phyloP scores from a whole-genome alignment of 2,888 invertebrate species.

The Latrodectus elegans region DNA sequence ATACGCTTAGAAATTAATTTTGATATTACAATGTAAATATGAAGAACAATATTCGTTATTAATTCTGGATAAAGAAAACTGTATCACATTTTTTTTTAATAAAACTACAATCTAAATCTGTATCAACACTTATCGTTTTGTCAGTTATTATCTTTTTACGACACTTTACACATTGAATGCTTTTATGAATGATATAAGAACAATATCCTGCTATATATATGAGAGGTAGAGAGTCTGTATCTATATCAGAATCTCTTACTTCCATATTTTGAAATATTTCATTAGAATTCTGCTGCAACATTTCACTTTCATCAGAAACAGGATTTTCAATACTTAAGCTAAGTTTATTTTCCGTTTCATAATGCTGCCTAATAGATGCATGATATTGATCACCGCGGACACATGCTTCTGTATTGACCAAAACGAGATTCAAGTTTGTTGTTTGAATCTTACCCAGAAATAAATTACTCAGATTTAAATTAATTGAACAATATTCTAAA shows the following conservation, averaged over 20 bases:
- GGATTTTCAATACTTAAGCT: background rate
- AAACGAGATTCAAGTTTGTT: slow-evolving; percentile 21
- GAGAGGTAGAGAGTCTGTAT: background rate
- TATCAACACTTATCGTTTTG: background rate
- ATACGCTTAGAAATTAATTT: background rate
- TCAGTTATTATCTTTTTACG: background rate
- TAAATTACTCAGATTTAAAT: background rate
- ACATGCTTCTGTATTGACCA: slow-evolving; percentile 25
- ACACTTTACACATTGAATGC: background rate
- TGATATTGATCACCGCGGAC: slow-evolving; percentile 2
- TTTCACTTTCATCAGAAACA: background rate
- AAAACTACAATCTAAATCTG: no score
- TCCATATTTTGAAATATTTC: background rate
- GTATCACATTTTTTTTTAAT: background rate
- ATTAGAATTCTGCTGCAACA: background rate
- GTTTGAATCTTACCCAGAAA: slow-evolving; percentile 4
- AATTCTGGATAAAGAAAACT: background rate
- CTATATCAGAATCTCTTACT: background rate
- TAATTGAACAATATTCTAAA: background rate
- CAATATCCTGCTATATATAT: background rate
- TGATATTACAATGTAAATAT: background rate
- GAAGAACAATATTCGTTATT: background rate
- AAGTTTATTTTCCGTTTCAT: background rate
- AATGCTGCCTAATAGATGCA: background rate
- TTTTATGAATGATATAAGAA: background rate